phyloP scores from a whole-genome alignment of 2,888 invertebrate species.

The Orthosia gracilis region DNA sequence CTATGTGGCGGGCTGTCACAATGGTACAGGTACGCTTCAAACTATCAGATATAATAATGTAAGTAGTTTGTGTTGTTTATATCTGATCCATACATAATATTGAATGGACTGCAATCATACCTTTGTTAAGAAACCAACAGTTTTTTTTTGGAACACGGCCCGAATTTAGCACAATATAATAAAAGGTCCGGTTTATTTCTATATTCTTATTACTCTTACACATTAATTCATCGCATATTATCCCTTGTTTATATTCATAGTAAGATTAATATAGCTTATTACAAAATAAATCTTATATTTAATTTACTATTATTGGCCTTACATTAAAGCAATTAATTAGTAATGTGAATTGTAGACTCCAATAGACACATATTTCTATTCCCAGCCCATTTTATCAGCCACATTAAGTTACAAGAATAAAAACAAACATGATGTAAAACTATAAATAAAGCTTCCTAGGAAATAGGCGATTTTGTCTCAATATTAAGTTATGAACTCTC shows the following conservation, averaged over 20 bases:
- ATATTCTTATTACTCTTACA: slow-evolving; percentile 60
- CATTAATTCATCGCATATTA: slow-evolving; percentile 65
- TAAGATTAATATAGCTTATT: slow-evolving; percentile 70
- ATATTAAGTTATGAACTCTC: slow-evolving; percentile 35
- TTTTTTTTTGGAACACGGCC: slow-evolving; percentile 12
- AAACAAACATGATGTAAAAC: slow-evolving; percentile 66
- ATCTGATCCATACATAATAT: background rate
- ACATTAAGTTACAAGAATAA: slow-evolving; percentile 71
- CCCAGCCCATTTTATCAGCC: slow-evolving; percentile 52
- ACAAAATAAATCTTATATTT: slow-evolving; percentile 67
- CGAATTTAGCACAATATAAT: slow-evolving; percentile 54
- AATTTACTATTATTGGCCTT: slow-evolving; percentile 44
- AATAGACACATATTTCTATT: slow-evolving; percentile 51
- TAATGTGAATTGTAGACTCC: slow-evolving; percentile 30
- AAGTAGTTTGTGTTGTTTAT: background rate
- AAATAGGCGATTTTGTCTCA: slow-evolving; percentile 57
- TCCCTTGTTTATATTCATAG: slow-evolving; percentile 81
- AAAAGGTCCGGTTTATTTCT: slow-evolving; percentile 48
- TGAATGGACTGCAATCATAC: background rate
- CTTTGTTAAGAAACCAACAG: background rate
- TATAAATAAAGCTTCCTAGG: slow-evolving; percentile 58
- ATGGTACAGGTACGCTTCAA: background rate
- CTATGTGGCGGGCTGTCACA: no score
- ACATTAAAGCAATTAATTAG: slow-evolving; percentile 45
- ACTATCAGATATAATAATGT: background rate